A percentile compares a stretch with the other conserved stretches of the same genome.
Evolutionary conservation across 1,140 invertebrate species (phyloP).

Genomic region (Oreohelix idahoensis): DNA sequence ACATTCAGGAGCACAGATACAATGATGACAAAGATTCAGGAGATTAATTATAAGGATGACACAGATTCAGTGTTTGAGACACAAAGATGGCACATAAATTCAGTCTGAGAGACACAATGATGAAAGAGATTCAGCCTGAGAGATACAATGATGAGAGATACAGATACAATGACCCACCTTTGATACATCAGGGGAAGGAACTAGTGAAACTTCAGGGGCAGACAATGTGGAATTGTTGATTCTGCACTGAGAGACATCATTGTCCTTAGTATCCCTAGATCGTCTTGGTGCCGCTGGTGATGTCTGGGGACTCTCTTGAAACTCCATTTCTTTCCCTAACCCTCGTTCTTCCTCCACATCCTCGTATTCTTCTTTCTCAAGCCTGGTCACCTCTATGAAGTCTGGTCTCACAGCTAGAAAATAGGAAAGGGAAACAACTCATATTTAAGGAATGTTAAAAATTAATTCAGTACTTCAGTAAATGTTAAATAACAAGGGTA

Average conservation of each 20-base stretch:
- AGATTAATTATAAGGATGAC: too few relatives aligned
- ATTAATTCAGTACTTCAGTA: too few relatives aligned
- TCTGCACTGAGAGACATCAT: slow-evolving; percentile 48
- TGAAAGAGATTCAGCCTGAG: too few relatives aligned
- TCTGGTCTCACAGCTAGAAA: slow-evolving; percentile 39
- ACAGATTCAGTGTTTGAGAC: too few relatives aligned
- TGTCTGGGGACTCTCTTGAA: slow-evolving; percentile 42
- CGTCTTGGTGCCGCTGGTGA: slow-evolving; percentile 27
- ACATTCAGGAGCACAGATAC: too few relatives aligned
- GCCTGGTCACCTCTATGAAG: slow-evolving; percentile 54
- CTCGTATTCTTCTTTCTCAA: slow-evolving; percentile 55
- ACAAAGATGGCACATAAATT: too few relatives aligned
- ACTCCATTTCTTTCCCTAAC: slow-evolving; percentile 1
- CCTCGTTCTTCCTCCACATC: slow-evolving; percentile 41
- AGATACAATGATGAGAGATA: too few relatives aligned
- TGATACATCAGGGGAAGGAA: slow-evolving; percentile 66
- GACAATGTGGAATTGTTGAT: slow-evolving; percentile 66
- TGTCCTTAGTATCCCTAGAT: slow-evolving; percentile 38
- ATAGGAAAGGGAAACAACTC: not conserved
- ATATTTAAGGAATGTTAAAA: not conserved
- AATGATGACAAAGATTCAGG: too few relatives aligned
- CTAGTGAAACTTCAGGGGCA: slow-evolving; percentile 66
- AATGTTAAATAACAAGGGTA: too few relatives aligned
- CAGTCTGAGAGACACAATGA: too few relatives aligned
- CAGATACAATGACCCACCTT: too few relatives aligned